Percentiles rank a stretch among this genome's conserved stretches.
phyloP scores from a whole-genome alignment of 2,888 invertebrate genomes.

The Priocnemis perturbator region DNA sequence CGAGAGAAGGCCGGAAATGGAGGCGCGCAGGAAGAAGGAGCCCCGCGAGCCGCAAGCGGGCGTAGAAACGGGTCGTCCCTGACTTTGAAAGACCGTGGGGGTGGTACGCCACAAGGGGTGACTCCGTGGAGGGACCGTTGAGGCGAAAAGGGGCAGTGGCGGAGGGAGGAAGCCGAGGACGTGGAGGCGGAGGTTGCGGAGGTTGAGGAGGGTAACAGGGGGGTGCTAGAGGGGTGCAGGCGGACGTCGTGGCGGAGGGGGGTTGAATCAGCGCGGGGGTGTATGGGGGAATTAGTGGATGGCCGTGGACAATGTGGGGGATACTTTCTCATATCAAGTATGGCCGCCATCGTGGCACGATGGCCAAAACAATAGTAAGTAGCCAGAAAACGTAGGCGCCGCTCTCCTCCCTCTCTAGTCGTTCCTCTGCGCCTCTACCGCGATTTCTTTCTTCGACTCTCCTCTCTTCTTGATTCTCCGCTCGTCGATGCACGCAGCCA shows the following conservation, averaged over 20 bases:
- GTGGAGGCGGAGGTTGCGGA: conserved; percentile 61
- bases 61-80: conserved; percentile 55
- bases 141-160: conserved; percentile 37
- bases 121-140: conserved; percentile 36
- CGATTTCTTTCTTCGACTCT: neutral
- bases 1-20: too few relatives aligned
- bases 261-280: conserved; percentile 71
- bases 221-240: conserved; percentile 12
- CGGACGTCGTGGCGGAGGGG: conserved; percentile 40
- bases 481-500: neutral
- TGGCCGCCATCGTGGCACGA: conserved; percentile 75
- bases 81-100: conserved; percentile 64
- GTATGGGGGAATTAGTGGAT: conserved; percentile 73
- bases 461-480: neutral
- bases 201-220: conserved; percentile 5
- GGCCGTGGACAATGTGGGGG: conserved; percentile 74
- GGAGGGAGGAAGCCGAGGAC: conserved; percentile 21
- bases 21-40: conserved; percentile 16
- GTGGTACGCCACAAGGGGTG: conserved; percentile 53
- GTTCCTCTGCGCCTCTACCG: neutral
- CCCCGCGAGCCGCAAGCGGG: conserved; percentile 6
- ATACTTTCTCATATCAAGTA: conserved; percentile 76
- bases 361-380: conserved; percentile 75
- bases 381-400: conserved; percentile 47
- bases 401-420: conserved; percentile 17